phyloP scores from a whole-genome alignment of 2,797 vertebrate species.

The Picus viridis region DNA sequence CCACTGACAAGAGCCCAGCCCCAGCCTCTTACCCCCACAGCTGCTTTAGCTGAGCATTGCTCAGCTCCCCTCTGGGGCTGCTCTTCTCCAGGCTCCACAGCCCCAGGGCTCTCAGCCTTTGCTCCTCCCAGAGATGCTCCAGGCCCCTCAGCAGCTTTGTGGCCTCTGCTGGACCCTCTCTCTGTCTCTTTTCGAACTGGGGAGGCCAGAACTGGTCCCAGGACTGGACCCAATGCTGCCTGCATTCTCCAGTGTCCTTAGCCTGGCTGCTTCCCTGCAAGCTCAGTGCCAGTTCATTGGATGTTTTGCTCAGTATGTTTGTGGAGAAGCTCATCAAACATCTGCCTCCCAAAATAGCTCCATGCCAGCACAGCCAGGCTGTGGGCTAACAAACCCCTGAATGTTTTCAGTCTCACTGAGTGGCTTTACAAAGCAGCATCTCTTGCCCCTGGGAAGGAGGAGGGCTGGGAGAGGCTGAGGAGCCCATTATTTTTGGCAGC shows the following conservation, averaged over 20 bases:
- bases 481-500: slow-evolving; percentile 27
- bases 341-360: slow-evolving; percentile 13
- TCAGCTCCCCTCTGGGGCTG: too few species aligned
- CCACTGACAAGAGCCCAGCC: too few species aligned
- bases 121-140: too few species aligned
- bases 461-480: slow-evolving; percentile 17
- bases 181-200: too few species aligned
- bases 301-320: not conserved
- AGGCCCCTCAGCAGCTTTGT: too few species aligned
- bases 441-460: not conserved
- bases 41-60: too few species aligned
- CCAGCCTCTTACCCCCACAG: too few species aligned
- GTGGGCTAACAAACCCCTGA: slow-evolving; percentile 30
- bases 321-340: not conserved
- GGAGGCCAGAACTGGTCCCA: too few species aligned
- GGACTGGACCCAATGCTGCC: not conserved
- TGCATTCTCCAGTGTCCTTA: not conserved
- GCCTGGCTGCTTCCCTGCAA: not conserved
- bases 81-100: too few species aligned
- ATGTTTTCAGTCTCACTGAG: slow-evolving; percentile 20
- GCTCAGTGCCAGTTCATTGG: not conserved
- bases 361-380: slow-evolving; percentile 6
- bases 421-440: slow-evolving; percentile 2
- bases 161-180: too few species aligned
- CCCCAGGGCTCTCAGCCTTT: too few species aligned